Evolutionary conservation across 2,113 vertebrate species (phyloP).

Genomic region (Prionailurus bengalensis): DNA sequence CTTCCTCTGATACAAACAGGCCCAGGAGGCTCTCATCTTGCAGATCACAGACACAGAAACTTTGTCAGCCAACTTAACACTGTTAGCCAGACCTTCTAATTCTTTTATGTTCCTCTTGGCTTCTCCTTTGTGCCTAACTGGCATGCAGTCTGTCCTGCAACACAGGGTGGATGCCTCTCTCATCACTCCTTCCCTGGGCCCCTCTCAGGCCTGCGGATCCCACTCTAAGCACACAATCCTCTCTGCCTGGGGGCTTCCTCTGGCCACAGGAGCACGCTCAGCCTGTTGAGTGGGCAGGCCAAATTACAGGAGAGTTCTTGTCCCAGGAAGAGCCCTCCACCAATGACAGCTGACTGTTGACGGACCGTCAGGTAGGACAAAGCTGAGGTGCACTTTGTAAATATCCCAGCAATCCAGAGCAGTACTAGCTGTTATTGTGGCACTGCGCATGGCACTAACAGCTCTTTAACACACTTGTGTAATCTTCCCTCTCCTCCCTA

Average conservation of each 20-base stretch:
- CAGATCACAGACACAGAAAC: neutral
- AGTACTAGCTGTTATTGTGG: neutral
- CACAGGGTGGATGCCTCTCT: neutral
- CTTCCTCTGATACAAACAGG: neutral
- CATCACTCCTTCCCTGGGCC: fast-evolving
- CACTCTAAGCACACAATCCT: neutral
- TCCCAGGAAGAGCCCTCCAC: neutral
- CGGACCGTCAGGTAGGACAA: neutral
- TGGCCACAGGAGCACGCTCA: neutral
- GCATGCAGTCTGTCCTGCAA: neutral
- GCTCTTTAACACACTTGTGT: neutral
- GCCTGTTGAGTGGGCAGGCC: too few species aligned
- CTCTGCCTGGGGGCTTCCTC: neutral
- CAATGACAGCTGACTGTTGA: neutral
- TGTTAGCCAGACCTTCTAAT: neutral
- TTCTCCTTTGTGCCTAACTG: neutral
- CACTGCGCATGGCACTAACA: neutral
- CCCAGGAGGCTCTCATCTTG: neutral
- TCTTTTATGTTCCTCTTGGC: neutral
- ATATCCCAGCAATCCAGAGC: neutral
- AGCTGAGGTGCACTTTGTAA: neutral
- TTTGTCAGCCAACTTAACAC: neutral
- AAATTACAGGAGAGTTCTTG: neutral
- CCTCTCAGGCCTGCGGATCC: neutral
- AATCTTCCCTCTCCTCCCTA: neutral